Evolutionary conservation across 2,888 invertebrate species (phyloP).

Genomic region (Xylota segnis): DNA sequence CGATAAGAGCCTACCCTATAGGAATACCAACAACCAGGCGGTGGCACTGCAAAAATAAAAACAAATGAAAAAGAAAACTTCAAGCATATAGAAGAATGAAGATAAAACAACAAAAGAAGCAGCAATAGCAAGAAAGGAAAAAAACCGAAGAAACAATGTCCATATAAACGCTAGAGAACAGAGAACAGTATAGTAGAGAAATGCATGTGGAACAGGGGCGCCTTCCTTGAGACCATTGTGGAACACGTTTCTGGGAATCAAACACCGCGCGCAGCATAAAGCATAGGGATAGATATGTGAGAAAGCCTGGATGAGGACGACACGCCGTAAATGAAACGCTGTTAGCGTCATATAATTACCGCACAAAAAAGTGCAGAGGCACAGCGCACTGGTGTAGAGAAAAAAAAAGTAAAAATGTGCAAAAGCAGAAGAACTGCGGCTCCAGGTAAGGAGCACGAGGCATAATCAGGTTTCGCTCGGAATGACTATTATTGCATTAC

Average conservation of each 20-base stretch:
- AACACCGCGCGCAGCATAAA: conserved; percentile 74
- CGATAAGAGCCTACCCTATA: conserved; percentile 71
- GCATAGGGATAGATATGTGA: conserved; percentile 73
- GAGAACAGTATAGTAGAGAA: conserved; percentile 62
- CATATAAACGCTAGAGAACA: conserved; percentile 70
- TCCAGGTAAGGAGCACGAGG: conserved; percentile 77
- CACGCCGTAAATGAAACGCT: conserved; percentile 75
- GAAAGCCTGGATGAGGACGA: conserved; percentile 76
- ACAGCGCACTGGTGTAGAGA: conserved; percentile 23
- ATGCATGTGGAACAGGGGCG: conserved; percentile 77
- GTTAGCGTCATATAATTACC: conserved; percentile 76
- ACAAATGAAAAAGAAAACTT: conserved; percentile 4
- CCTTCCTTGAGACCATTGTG: conserved; percentile 76
- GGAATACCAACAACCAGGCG: conserved; percentile 74
- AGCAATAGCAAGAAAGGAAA: conserved; percentile 28
- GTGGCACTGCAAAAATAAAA: conserved; percentile 55
- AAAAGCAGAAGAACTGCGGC: conserved; percentile 67
- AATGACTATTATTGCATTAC: conserved; percentile 69
- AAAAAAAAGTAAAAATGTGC: conserved; percentile 26
- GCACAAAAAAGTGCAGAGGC: conserved; percentile 59
- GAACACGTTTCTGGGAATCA: conserved; percentile 76
- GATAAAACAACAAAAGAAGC: conserved; percentile 47
- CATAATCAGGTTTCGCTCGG: conserved; percentile 72
- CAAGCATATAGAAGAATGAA: conserved; percentile 45
- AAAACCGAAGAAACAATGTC: conserved; percentile 59